phyloP scores from a whole-genome alignment of 2,888 invertebrate species.

The Emmelina monodactyla region DNA sequence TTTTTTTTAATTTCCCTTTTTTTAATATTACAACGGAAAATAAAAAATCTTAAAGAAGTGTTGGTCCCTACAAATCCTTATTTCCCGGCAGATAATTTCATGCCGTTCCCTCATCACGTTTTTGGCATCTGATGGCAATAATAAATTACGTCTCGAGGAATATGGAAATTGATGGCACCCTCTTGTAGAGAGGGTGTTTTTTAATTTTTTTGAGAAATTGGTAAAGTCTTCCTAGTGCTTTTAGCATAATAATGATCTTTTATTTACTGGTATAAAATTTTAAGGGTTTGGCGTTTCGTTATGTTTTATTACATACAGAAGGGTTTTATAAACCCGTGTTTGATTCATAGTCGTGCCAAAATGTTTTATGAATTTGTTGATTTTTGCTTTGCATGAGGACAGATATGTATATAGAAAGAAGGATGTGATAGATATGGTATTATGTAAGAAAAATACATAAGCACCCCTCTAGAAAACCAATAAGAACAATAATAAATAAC shows the following conservation, averaged over 20 bases:
- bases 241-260: not conserved
- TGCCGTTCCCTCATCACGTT: conserved; percentile 14
- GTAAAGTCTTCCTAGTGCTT: not conserved
- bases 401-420: too few relatives aligned
- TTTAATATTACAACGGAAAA: too few relatives aligned
- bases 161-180: conserved; percentile 36
- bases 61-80: too few relatives aligned
- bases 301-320: too few relatives aligned
- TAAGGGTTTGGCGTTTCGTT: not conserved
- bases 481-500: conserved; percentile 68
- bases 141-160: conserved; percentile 45
- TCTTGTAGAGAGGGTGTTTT: conserved; percentile 37
- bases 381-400: too few relatives aligned
- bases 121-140: conserved; percentile 27
- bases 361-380: too few relatives aligned
- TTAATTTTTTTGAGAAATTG: conserved; percentile 28
- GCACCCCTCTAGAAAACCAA: conserved; percentile 59
- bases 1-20: too few relatives aligned
- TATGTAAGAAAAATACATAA: conserved; percentile 15
- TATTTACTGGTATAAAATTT: not conserved
- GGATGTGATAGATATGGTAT: too few relatives aligned
- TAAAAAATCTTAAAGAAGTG: too few relatives aligned
- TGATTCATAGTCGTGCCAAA: too few relatives aligned
- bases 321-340: too few relatives aligned
- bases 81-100: conserved; percentile 1